Base-by-base conservation (phyloP, 2,797 vertebrate species). In the Etheostoma nigrum region DNA sequence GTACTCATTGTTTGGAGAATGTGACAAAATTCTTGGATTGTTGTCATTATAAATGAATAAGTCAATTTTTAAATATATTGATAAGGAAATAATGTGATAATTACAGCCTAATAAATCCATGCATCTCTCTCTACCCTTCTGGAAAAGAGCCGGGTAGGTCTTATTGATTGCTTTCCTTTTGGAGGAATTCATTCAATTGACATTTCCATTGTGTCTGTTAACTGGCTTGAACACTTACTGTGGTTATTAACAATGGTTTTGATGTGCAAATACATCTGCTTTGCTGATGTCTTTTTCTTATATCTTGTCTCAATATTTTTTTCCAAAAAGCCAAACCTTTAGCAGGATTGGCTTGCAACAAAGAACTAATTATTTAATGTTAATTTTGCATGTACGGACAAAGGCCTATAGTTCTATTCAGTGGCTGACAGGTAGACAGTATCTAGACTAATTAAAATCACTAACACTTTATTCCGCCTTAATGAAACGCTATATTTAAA, bases 371-470 rank as follows among this genome's bases (percentile, higher is more conserved):
- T 54, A 10, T 49, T 72, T 30, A 48, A 30, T 47, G 44, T 23
- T 65, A 4, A 60, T 74, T 67, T 47, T 44, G 45, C 19, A 18
- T 47, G 21, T 25, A 59, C 45, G 70, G 59, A 66, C 16, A 67
- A 58, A 51, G 36, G 42, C 13, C 15, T 36, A 44, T 4, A 44
- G 65, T 80, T 19, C 12, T 42, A n/a, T 36, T 63, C 55, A 82
- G 55, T 19, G 27, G 10, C 23, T 88, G 65, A 77, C 21, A 68
- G 63, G 59, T 36, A 63, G 67, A 71, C 15, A 52, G 9, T 42
- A 55, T 59, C n/a, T 3, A 2, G 25, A 44, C 55, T 57, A 72
- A 88, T 84, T 89, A 70, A 78, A 84, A 86, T 52, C 52, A 45
- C 30, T 19, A 30, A 74, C 72, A 75, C 45, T 45, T 25, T 36